Conservation (phyloP, 2,888 invertebrate genomes). For the Aelia acuminata region DNA sequence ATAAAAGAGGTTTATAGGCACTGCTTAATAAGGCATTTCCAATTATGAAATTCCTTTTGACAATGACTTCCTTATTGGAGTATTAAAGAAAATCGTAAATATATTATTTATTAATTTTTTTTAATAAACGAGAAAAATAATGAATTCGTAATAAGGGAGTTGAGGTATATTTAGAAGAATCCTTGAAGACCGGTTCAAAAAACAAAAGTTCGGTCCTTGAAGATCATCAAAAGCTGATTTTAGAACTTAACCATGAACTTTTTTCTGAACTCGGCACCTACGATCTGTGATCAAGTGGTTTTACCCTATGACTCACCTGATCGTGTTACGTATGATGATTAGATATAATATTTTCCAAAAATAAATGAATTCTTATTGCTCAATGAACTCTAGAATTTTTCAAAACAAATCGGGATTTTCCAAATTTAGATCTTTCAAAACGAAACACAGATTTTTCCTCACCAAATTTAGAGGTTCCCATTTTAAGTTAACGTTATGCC, state of each 20-base stretch:
- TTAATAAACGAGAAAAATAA: not conserved
- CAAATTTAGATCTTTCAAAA: too few relatives aligned
- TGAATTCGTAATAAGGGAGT: not conserved
- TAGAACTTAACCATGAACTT: constrained; percentile 14
- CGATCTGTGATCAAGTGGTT: not conserved
- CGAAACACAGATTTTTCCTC: too few relatives aligned
- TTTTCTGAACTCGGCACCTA: constrained; percentile 29
- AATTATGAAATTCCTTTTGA: not conserved
- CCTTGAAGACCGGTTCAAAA: not conserved
- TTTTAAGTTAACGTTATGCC: too few relatives aligned
- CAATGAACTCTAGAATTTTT: too few relatives aligned
- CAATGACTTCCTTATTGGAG: not conserved
- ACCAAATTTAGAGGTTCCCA: too few relatives aligned
- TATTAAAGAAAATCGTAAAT: not conserved
- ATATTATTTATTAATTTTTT: not conserved
- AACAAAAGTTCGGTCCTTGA: constrained; percentile 34
- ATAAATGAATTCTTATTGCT: too few relatives aligned
- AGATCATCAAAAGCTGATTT: not conserved
- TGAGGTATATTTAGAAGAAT: not conserved
- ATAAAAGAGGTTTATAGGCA: too few relatives aligned
- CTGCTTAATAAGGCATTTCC: too few relatives aligned
- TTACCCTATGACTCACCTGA: not conserved
- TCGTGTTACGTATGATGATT: not conserved
- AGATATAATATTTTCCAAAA: too few relatives aligned
- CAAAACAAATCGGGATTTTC: too few relatives aligned